A percentile compares a stretch with the other conserved stretches of the same genome.
Evolutionary conservation across 2,797 vertebrate species (phyloP).

Genomic region (Merluccius polli): DNA sequence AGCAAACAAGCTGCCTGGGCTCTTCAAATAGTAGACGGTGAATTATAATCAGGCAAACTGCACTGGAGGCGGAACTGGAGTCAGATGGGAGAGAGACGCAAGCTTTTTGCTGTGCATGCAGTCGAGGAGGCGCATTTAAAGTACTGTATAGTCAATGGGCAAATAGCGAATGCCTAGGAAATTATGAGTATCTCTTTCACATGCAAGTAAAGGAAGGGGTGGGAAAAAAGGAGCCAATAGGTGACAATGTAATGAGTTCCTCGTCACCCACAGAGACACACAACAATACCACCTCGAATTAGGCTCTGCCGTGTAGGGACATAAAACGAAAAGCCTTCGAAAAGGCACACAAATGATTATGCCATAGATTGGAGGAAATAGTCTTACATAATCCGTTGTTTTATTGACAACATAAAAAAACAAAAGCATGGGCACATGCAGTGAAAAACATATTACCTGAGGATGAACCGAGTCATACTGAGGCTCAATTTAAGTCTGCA

Average conservation of each 20-base stretch:
- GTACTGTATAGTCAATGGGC: background rate
- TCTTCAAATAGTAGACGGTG: slow-evolving; percentile 45
- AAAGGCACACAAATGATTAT: background rate
- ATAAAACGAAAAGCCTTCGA: background rate
- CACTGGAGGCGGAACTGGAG: background rate
- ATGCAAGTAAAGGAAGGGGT: background rate
- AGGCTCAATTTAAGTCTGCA: background rate
- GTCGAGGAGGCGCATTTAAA: background rate
- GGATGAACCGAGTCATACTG: background rate
- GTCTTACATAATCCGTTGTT: background rate
- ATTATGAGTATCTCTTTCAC: background rate
- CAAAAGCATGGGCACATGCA: too few species aligned
- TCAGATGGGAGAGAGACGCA: background rate
- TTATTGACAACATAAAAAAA: too few species aligned
- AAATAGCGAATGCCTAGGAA: background rate
- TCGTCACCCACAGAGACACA: background rate
- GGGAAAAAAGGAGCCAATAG: background rate
- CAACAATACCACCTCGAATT: background rate
- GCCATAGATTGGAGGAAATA: background rate
- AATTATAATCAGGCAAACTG: slow-evolving; percentile 45
- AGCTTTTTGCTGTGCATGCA: background rate
- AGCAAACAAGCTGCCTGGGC: slow-evolving; percentile 40
- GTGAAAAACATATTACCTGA: background rate
- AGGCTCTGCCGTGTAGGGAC: background rate
- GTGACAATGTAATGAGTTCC: background rate